These are phyloP conservation scores for Arnoldichthys spilopterus DNA, from an alignment of 2,797 vertebrate species.

Conservation along the genomic window DNA sequence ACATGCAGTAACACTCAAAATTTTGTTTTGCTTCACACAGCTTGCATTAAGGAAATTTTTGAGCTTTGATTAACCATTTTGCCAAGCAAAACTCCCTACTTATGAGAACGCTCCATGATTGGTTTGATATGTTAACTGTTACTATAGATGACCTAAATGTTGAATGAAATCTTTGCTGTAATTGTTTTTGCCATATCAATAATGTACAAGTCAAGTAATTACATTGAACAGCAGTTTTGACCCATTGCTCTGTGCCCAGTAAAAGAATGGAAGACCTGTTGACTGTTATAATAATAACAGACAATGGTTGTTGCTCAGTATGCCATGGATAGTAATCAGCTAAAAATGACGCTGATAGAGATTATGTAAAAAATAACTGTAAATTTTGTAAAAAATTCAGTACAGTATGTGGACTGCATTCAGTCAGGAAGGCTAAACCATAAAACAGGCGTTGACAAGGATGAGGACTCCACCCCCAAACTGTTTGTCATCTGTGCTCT, in stretches of 20 bases:
- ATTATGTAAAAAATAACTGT: background rate
- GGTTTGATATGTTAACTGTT: slow-evolving; percentile 67
- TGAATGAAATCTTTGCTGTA: background rate
- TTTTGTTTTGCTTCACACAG: slow-evolving; percentile 41
- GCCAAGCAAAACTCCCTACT: slow-evolving; percentile 54
- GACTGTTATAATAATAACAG: too few species aligned
- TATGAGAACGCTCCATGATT: slow-evolving; percentile 68
- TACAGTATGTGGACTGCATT: background rate
- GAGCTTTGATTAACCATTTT: slow-evolving; percentile 33
- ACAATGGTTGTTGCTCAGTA: too few species aligned
- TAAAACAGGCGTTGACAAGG: background rate
- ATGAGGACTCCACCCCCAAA: slow-evolving; percentile 60
- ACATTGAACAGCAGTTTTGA: background rate
- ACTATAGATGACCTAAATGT: background rate
- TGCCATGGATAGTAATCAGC: background rate
- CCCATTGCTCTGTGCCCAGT: background rate
- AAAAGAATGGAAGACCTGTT: background rate
- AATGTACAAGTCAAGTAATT: background rate
- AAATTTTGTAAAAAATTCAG: background rate
- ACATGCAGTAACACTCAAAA: slow-evolving; percentile 33
- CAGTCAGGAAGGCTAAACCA: background rate
- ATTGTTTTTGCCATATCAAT: background rate
- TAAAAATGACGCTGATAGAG: background rate
- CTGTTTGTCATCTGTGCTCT: slow-evolving; percentile 87
- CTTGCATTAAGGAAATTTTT: slow-evolving; percentile 42